Evolutionary conservation across 2,797 vertebrate genomes (phyloP).

Genomic region (Chloroceryle inda): DNA sequence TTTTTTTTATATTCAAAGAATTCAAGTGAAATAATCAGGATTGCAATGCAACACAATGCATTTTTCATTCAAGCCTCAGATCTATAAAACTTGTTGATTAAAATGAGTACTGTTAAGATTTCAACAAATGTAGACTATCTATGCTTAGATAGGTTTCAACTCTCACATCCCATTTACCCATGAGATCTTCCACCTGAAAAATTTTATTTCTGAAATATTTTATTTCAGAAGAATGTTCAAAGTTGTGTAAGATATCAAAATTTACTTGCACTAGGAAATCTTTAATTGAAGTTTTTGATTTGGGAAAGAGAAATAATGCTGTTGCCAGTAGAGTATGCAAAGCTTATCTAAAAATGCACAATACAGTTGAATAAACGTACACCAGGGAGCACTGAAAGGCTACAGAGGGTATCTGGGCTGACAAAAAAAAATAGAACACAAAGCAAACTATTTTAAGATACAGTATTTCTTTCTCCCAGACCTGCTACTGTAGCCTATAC

Average conservation of each 20-base stretch:
- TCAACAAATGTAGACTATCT: background rate
- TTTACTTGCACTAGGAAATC: background rate
- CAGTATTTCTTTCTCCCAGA: background rate
- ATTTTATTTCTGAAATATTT: background rate
- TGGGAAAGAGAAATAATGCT: background rate
- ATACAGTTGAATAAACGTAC: background rate
- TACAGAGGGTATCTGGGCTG: background rate
- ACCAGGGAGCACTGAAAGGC: background rate
- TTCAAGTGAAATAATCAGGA: background rate
- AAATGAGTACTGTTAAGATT: background rate
- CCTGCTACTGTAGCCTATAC: background rate
- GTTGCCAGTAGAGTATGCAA: background rate
- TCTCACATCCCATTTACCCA: background rate
- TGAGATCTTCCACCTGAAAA: background rate
- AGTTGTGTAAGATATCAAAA: background rate
- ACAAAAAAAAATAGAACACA: background rate
- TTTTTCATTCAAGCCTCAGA: background rate
- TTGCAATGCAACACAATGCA: background rate
- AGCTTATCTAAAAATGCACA: background rate
- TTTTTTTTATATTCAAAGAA: background rate
- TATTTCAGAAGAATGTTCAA: background rate
- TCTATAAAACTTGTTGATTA: background rate
- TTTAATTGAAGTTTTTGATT: background rate
- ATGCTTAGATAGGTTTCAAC: background rate
- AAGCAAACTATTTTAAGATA: background rate